Percentiles rank a stretch among this genome's conserved stretches.
Conservation (phyloP, 1,140 invertebrate genomes). For the Heliconius himera region DNA sequence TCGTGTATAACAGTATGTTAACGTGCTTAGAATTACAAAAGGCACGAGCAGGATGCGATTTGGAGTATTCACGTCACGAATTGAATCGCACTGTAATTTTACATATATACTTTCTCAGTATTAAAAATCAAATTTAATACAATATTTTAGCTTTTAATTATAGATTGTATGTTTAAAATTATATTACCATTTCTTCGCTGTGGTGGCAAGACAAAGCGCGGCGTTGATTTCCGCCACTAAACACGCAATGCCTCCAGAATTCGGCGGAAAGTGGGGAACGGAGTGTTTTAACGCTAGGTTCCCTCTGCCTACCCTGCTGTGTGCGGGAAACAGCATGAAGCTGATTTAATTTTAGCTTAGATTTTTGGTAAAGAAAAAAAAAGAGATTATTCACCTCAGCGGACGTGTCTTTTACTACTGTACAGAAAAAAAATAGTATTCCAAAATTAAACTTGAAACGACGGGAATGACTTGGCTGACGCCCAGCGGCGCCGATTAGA, state of each 20-base stretch:
- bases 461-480: constrained; percentile 68
- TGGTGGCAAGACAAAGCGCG: too few relatives aligned
- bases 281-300: too few relatives aligned
- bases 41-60: constrained; percentile 58
- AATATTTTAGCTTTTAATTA: too few relatives aligned
- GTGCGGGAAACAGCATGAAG: too few relatives aligned
- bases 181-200: too few relatives aligned
- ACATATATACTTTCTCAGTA: background rate
- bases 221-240: too few relatives aligned
- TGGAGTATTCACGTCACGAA: constrained; percentile 61
- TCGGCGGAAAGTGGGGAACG: too few relatives aligned
- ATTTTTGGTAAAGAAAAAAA: constrained; percentile 32
- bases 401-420: constrained; percentile 58
- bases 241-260: too few relatives aligned
- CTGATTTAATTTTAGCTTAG: background rate
- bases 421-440: constrained; percentile 64
- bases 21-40: constrained; percentile 59
- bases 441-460: constrained; percentile 75
- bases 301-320: too few relatives aligned
- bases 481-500: constrained; percentile 62
- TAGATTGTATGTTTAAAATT: too few relatives aligned
- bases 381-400: constrained; percentile 78
- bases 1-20: constrained; percentile 58
- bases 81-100: constrained; percentile 42
- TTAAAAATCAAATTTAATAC: background rate